A percentile compares a stretch with the other conserved stretches of the same genome.
Evolutionary conservation across 2,888 invertebrate genomes (phyloP).

Genomic region (Agrotis clavis): DNA sequence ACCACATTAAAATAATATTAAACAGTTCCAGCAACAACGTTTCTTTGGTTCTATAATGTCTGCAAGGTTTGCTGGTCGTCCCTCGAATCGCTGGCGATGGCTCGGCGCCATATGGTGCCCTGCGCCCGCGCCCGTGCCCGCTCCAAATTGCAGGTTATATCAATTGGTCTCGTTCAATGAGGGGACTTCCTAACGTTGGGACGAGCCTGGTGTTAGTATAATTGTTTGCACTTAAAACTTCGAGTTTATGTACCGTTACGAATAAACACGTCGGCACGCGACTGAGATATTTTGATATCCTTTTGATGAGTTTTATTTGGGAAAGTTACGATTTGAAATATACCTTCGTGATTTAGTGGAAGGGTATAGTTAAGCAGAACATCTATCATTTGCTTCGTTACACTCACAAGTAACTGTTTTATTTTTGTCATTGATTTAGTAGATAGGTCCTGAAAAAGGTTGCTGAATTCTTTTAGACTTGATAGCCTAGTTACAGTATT

Average conservation of each 20-base stretch:
- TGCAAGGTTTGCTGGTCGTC: slow-evolving; percentile 76
- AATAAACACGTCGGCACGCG: slow-evolving; percentile 57
- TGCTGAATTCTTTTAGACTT: too few relatives aligned
- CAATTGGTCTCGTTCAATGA: slow-evolving; percentile 82
- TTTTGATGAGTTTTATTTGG: slow-evolving; percentile 10
- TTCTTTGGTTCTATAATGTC: slow-evolving; percentile 60
- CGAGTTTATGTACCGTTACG: slow-evolving; percentile 62
- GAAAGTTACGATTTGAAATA: not conserved
- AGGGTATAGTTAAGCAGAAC: too few relatives aligned
- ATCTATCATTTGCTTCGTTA: too few relatives aligned
- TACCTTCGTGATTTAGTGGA: too few relatives aligned
- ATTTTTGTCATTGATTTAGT: not conserved
- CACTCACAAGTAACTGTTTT: not conserved
- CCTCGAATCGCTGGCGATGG: slow-evolving; percentile 73
- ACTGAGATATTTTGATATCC: slow-evolving; percentile 10
- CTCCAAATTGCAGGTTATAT: slow-evolving; percentile 88
- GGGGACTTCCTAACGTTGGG: slow-evolving; percentile 72
- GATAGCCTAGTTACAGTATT: too few relatives aligned
- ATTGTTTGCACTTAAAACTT: slow-evolving; percentile 64
- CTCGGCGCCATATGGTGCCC: slow-evolving; percentile 85
- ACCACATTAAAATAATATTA: too few relatives aligned
- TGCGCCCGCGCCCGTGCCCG: slow-evolving; percentile 81
- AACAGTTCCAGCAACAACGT: slow-evolving; percentile 55
- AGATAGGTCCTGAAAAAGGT: not conserved
- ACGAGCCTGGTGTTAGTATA: slow-evolving; percentile 68